Evolutionary conservation across 2,888 invertebrate genomes (phyloP).

Genomic region (Philereme vetulata): DNA sequence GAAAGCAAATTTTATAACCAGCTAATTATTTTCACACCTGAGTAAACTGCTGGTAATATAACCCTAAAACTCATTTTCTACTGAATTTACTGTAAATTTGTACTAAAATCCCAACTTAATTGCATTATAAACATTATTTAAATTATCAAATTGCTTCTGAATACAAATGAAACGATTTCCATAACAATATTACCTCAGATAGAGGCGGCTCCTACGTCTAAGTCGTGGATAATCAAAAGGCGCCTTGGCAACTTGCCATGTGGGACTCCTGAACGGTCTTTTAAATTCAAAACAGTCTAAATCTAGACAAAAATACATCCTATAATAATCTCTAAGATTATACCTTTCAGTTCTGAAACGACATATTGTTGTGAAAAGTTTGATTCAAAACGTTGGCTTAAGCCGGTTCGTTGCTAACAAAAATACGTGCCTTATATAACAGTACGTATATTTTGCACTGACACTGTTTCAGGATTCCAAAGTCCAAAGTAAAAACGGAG

Average conservation of each 20-base stretch:
- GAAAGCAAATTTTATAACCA: not conserved
- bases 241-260: slow-evolving; percentile 27
- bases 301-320: slow-evolving; percentile 9
- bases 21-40: slow-evolving; percentile 4
- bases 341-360: slow-evolving; percentile 8
- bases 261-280: slow-evolving; percentile 16
- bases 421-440: too few relatives aligned
- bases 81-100: slow-evolving; percentile 18
- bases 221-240: slow-evolving; percentile 15
- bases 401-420: too few relatives aligned
- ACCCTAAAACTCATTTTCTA: slow-evolving; percentile 10
- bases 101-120: slow-evolving; percentile 14
- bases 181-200: slow-evolving; percentile 29
- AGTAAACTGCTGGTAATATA: not conserved
- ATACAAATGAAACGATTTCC: slow-evolving; percentile 28
- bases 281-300: slow-evolving; percentile 13
- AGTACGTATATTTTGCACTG: too few relatives aligned
- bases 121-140: slow-evolving; percentile 27
- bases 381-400: too few relatives aligned
- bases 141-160: slow-evolving; percentile 29
- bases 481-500: too few relatives aligned
- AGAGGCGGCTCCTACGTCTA: slow-evolving; percentile 7
- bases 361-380: slow-evolving; percentile 1
- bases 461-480: too few relatives aligned
- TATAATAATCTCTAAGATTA: slow-evolving; percentile 6